phyloP scores from a whole-genome alignment of 2,888 invertebrate species.

The Bhutanitis thaidina region DNA sequence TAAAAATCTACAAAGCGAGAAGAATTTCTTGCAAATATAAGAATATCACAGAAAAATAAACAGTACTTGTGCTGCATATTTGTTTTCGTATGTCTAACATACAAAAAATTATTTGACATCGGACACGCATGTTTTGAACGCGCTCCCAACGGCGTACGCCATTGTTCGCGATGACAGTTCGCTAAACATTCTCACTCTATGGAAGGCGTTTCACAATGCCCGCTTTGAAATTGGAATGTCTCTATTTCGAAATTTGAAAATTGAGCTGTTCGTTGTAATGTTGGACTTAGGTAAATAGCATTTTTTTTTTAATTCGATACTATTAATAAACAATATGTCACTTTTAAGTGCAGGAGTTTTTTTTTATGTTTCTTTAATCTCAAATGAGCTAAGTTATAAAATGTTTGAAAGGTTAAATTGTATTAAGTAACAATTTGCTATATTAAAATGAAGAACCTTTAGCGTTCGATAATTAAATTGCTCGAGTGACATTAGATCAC shows the following conservation, averaged over 20 bases:
- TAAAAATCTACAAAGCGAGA: no score
- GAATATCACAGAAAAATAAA: slow-evolving; percentile 8
- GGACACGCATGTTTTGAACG: slow-evolving; percentile 50
- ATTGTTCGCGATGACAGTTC: slow-evolving; percentile 61
- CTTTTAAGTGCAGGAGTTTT: no score
- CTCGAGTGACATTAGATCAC: no score
- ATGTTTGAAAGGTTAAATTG: no score
- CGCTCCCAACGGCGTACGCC: slow-evolving; percentile 39
- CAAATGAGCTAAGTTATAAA: no score
- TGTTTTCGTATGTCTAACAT: slow-evolving; percentile 35
- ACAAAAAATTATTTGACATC: slow-evolving; percentile 50
- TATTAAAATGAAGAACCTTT: no score
- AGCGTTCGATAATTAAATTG: no score
- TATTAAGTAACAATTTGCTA: no score
- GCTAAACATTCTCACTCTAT: slow-evolving; percentile 45
- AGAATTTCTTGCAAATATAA: not conserved
- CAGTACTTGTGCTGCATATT: slow-evolving; percentile 35
- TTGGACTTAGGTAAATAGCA: slow-evolving; percentile 22
- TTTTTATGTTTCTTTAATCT: no score
- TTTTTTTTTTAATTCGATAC: not conserved
- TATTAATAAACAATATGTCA: no score
- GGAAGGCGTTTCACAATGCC: slow-evolving; percentile 34
- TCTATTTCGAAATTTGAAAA: slow-evolving; percentile 42
- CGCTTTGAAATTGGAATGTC: slow-evolving; percentile 51
- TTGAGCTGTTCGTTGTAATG: slow-evolving; percentile 10